Percentiles rank a stretch among this genome's conserved stretches.
Evolutionary conservation across 2,113 vertebrate species (phyloP).

Genomic region (Notothenia coriiceps): DNA sequence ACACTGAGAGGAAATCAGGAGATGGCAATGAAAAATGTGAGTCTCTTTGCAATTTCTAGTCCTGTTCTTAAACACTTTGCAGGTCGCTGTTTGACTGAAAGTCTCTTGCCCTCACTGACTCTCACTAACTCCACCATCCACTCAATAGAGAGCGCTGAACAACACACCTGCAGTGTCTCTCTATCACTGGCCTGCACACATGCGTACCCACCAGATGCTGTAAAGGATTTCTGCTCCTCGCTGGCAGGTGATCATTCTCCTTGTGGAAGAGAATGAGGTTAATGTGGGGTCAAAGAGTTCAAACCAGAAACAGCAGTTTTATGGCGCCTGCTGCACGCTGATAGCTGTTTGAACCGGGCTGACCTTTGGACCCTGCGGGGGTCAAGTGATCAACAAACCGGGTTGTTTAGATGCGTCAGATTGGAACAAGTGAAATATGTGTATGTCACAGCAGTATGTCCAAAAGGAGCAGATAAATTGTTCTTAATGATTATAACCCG

Average conservation of each 20-base stretch:
- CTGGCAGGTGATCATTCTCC: conserved; percentile 74
- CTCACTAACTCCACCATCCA: conserved; percentile 5
- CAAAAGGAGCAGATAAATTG: conserved; percentile 64
- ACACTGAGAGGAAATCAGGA: too few relatives aligned
- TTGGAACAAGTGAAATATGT: conserved; percentile 71
- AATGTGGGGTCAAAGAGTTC: conserved; percentile 85
- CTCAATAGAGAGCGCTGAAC: neutral
- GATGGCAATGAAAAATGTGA: too few relatives aligned
- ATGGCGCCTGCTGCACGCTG: conserved; percentile 70
- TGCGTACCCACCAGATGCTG: conserved; percentile 64
- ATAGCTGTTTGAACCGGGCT: conserved; percentile 76
- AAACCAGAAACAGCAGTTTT: conserved; percentile 76
- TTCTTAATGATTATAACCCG: conserved; percentile 75
- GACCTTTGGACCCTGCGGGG: conserved; percentile 76
- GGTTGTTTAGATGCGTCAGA: conserved; percentile 74
- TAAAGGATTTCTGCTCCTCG: conserved; percentile 64
- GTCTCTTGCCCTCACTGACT: neutral
- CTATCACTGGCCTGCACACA: conserved; percentile 46
- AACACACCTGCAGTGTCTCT: conserved; percentile 28
- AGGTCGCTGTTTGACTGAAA: neutral
- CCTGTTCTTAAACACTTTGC: neutral
- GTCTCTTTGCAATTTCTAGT: neutral
- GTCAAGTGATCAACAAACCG: conserved; percentile 77
- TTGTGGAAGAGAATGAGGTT: conserved; percentile 65
- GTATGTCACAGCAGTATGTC: conserved; percentile 53